A percentile compares a stretch with the other conserved stretches of the same genome.
These are phyloP conservation scores for Recurvirostra avosetta DNA, from an alignment of 2,113 vertebrate species.

Conservation along the genomic window DNA sequence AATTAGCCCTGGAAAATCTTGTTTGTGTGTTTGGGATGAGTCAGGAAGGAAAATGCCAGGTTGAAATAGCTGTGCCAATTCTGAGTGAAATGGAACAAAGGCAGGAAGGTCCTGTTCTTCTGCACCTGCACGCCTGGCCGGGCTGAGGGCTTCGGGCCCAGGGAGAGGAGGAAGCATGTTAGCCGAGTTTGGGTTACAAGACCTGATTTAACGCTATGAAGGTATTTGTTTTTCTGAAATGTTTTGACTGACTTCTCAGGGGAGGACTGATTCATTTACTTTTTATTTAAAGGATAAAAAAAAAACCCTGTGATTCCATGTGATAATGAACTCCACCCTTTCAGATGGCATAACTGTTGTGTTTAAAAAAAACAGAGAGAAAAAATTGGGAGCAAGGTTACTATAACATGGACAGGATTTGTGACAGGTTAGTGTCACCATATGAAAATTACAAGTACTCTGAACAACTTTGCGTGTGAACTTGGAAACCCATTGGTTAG, in stretches of 20 bases:
- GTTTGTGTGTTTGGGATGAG: constrained; percentile 55
- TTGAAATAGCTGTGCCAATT: constrained; percentile 29
- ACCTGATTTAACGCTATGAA: neutral
- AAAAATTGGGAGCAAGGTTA: neutral
- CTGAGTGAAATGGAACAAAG: constrained; percentile 31
- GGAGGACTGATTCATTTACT: neutral
- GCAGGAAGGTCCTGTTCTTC: constrained; percentile 51
- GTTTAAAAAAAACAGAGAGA: neutral
- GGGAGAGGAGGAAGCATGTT: neutral
- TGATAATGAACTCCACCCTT: neutral
- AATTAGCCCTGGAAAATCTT: constrained; percentile 53
- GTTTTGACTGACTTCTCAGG: neutral
- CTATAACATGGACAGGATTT: neutral
- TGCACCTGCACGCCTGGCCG: neutral
- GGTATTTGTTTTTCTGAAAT: neutral
- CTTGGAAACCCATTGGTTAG: neutral
- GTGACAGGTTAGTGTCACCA: neutral
- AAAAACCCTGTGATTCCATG: neutral
- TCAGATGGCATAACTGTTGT: neutral
- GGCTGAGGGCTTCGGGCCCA: neutral
- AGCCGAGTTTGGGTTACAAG: neutral
- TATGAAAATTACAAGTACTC: neutral
- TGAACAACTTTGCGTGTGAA: neutral
- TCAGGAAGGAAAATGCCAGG: constrained; percentile 52
- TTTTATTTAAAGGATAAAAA: neutral